Conservation (phyloP, 2,113 vertebrate genomes). For the Erythrocercus mccallii region DNA sequence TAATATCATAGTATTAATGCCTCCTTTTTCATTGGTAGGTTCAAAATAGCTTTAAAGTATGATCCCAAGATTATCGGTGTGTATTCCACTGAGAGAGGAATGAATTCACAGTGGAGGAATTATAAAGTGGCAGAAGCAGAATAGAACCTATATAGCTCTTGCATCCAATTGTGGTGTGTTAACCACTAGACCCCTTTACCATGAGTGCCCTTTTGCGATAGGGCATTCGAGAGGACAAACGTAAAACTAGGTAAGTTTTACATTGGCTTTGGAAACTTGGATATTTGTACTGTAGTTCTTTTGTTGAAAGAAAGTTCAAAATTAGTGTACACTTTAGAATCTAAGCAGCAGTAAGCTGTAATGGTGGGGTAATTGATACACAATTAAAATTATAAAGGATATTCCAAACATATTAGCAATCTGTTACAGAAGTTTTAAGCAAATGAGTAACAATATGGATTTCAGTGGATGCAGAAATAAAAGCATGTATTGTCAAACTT, state of each 20-base stretch:
- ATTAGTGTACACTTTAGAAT: not conserved
- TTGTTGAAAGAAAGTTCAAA: not conserved
- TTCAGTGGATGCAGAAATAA: not conserved
- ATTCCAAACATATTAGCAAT: not conserved
- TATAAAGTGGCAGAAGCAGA: not conserved
- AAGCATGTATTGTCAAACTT: not conserved
- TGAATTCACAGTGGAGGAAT: not conserved
- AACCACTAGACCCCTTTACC: not conserved
- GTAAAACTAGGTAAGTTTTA: not conserved
- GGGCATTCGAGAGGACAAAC: not conserved
- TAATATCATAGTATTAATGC: not conserved
- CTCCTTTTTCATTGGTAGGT: not conserved
- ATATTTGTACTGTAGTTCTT: not conserved
- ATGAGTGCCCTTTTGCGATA: not conserved
- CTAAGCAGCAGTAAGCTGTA: not conserved
- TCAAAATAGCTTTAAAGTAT: not conserved
- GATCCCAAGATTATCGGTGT: not conserved
- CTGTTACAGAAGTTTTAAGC: not conserved
- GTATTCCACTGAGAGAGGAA: not conserved
- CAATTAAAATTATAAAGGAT: not conserved
- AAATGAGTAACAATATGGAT: not conserved
- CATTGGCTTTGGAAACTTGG: not conserved
- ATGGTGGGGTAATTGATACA: not conserved
- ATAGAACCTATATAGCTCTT: not conserved
- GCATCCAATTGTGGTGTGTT: not conserved